Percentiles rank a stretch among this genome's conserved stretches.
Evolutionary conservation across 2,113 vertebrate genomes (phyloP).

Genomic region (Bubo scandiacus): DNA sequence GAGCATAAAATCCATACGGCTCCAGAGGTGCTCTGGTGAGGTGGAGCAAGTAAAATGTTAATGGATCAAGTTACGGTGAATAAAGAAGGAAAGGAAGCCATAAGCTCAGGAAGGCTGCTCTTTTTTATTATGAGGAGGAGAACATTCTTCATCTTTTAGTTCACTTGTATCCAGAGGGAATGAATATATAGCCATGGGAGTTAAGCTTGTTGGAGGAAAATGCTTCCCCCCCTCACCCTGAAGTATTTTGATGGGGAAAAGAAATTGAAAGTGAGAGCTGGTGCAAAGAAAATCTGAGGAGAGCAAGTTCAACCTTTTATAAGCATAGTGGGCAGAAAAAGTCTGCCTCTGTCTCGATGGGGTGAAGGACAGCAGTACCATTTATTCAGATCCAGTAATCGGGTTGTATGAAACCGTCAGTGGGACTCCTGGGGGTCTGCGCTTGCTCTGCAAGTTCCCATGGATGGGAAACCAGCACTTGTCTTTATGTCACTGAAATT

Average conservation of each 20-base stretch:
- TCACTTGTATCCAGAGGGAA: background rate
- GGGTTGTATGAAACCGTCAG: background rate
- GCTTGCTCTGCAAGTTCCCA: background rate
- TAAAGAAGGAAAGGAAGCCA: background rate
- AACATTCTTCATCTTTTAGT: background rate
- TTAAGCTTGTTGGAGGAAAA: background rate
- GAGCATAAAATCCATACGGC: background rate
- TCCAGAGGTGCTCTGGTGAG: background rate
- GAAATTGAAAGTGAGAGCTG: background rate
- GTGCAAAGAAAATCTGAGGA: background rate
- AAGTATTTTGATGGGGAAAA: background rate
- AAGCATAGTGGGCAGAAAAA: background rate
- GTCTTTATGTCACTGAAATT: background rate
- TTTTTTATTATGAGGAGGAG: background rate
- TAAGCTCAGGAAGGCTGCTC: background rate
- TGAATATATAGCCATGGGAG: background rate
- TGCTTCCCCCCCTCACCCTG: fast-evolving
- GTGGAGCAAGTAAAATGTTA: background rate
- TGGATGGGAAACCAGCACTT: background rate
- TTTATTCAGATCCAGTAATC: background rate
- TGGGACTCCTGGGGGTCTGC: background rate
- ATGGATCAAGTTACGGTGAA: background rate
- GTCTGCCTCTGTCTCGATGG: fast-evolving
- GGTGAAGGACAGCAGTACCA: background rate
- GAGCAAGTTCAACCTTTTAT: background rate